These are phyloP conservation scores for Atta colombica DNA, from an alignment of 1,140 invertebrate genomes.

Conservation along the genomic window DNA sequence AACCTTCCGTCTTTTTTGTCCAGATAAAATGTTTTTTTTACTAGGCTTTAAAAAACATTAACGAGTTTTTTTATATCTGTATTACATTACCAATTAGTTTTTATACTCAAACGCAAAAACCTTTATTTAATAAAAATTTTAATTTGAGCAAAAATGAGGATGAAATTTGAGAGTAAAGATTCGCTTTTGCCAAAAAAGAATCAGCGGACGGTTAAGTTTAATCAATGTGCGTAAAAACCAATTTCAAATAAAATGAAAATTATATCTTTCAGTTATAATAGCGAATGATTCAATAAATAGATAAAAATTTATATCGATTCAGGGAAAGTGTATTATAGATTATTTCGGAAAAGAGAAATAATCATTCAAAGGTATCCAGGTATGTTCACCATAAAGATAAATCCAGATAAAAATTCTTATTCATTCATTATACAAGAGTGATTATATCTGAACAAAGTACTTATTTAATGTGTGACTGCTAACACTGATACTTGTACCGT, in stretches of 20 bases:
- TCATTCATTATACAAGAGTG: conserved; percentile 56
- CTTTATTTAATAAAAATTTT: too few relatives aligned
- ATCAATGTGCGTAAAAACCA: neutral
- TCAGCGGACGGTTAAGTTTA: too few relatives aligned
- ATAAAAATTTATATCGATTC: neutral
- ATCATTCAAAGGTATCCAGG: conserved; percentile 1
- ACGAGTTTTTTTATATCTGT: too few relatives aligned
- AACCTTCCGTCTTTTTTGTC: too few relatives aligned
- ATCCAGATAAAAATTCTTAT: conserved; percentile 30
- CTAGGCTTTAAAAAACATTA: too few relatives aligned
- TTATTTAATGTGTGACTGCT: conserved; percentile 53
- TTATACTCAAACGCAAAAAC: too few relatives aligned
- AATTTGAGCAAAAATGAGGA: too few relatives aligned
- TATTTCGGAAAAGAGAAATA: neutral
- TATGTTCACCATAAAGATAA: conserved; percentile 25
- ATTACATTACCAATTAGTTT: too few relatives aligned
- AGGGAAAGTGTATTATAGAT: neutral
- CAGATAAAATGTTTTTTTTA: too few relatives aligned
- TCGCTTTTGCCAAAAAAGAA: too few relatives aligned
- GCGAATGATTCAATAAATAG: neutral
- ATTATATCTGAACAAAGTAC: conserved; percentile 14
- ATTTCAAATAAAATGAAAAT: neutral
- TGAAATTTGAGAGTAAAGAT: too few relatives aligned
- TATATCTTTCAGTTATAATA: neutral
- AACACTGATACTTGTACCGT: conserved; percentile 12